A percentile compares a stretch with the other conserved stretches of the same genome.
These are phyloP conservation scores for Cyrtonyx montezumae DNA, from an alignment of 2,113 vertebrate genomes.

Conservation along the genomic window DNA sequence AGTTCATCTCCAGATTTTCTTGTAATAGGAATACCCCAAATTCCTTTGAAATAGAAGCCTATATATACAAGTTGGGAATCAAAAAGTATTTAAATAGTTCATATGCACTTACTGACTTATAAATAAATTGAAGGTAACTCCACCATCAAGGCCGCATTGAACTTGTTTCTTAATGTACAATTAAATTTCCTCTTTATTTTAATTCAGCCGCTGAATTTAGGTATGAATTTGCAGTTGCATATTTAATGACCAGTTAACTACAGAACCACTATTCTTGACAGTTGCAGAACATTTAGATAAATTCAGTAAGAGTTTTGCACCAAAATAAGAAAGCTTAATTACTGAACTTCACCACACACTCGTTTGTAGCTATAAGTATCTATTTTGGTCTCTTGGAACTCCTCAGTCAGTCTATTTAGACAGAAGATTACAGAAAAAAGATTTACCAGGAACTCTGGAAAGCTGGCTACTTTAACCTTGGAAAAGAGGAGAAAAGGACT, in stretches of 20 bases:
- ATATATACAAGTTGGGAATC: background rate
- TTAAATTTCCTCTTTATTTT: slow-evolving; percentile 18
- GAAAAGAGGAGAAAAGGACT: background rate
- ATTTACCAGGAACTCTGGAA: background rate
- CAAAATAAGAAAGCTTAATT: background rate
- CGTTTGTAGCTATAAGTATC: background rate
- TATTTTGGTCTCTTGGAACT: background rate
- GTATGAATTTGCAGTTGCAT: background rate
- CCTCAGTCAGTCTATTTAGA: background rate
- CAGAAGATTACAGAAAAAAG: background rate
- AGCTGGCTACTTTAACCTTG: background rate
- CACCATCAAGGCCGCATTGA: background rate
- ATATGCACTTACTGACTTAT: background rate
- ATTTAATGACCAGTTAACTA: slow-evolving; percentile 5
- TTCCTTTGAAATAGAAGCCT: slow-evolving; percentile 18
- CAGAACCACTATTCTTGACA: background rate
- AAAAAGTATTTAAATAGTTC: slow-evolving; percentile 34
- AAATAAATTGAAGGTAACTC: background rate
- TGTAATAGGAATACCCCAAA: slow-evolving; percentile 39
- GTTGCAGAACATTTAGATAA: background rate
- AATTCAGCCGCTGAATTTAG: background rate
- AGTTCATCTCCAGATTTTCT: slow-evolving; percentile 42
- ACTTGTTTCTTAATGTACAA: background rate
- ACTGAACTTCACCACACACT: background rate
- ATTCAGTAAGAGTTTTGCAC: background rate